A percentile compares a stretch with the other conserved stretches of the same genome.
These are phyloP conservation scores for Ganaspis brasiliensis DNA, from an alignment of 2,888 invertebrate genomes.

Conservation along the genomic window DNA sequence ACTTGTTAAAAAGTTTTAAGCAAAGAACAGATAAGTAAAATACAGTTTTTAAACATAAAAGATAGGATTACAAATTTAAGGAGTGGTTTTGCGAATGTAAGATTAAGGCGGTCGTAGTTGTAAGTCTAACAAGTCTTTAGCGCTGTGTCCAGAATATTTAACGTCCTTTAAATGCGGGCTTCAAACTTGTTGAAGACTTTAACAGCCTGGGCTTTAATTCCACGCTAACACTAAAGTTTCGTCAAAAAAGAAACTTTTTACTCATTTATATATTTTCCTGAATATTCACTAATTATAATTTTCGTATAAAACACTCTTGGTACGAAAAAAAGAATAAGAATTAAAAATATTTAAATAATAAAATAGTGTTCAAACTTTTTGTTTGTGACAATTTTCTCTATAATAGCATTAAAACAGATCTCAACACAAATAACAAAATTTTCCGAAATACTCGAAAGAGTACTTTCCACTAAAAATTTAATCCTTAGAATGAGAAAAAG, in stretches of 20 bases:
- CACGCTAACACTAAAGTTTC: neutral
- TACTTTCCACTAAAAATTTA: neutral
- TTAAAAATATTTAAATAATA: too few relatives aligned
- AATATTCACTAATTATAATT: neutral
- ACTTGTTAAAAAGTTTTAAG: neutral
- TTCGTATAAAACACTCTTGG: neutral
- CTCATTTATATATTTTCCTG: neutral
- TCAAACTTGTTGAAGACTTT: slow-evolving; percentile 40
- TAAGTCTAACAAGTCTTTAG: slow-evolving; percentile 37
- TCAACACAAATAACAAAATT: neutral
- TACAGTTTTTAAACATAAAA: neutral
- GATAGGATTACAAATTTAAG: slow-evolving; percentile 8
- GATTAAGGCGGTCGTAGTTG: slow-evolving; percentile 38
- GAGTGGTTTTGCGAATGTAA: slow-evolving; percentile 30
- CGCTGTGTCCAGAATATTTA: slow-evolving; percentile 41
- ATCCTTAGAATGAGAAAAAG: neutral
- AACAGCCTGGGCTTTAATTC: slow-evolving; percentile 20
- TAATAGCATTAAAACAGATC: neutral
- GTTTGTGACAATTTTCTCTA: too few relatives aligned
- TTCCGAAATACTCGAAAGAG: neutral
- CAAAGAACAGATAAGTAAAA: neutral
- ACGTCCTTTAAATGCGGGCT: slow-evolving; percentile 33
- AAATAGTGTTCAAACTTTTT: too few relatives aligned
- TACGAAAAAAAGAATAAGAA: neutral
- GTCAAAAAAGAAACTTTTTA: slow-evolving; percentile 3